Evolutionary conservation across 2,113 vertebrate genomes (phyloP).

Genomic region (Aspidoscelis tigris): DNA sequence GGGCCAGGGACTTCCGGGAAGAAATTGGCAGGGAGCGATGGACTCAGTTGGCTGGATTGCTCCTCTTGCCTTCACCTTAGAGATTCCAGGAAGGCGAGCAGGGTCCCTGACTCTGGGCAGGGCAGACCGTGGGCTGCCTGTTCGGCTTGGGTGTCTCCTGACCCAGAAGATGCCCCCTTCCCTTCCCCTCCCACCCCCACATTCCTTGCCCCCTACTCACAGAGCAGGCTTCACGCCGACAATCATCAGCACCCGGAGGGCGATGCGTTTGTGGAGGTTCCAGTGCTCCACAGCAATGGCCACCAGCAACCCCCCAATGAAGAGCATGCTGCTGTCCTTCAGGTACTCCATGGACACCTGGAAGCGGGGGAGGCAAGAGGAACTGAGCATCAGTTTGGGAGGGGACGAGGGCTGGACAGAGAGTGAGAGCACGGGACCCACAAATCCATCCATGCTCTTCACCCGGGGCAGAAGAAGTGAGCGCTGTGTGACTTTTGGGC

Average conservation of each 20-base stretch:
- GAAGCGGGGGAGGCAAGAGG: background rate
- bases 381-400: background rate
- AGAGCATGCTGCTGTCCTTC: conserved; percentile 91
- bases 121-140: too few relatives aligned
- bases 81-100: too few relatives aligned
- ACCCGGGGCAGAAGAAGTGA: too few relatives aligned
- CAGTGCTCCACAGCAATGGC: conserved; percentile 89
- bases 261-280: conserved; percentile 91
- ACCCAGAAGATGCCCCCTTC: background rate
- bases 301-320: conserved; percentile 89
- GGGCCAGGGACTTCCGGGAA: too few relatives aligned
- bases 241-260: conserved; percentile 84
- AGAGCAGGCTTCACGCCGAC: conserved; percentile 88
- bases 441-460: too few relatives aligned
- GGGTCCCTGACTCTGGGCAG: too few relatives aligned
- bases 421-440: too few relatives aligned
- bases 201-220: conserved; percentile 78
- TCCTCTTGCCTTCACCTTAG: too few relatives aligned
- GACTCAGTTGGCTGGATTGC: too few relatives aligned
- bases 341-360: conserved; percentile 89
- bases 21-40: too few relatives aligned
- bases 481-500: too few relatives aligned
- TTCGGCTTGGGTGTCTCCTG: background rate
- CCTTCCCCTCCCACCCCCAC: background rate
- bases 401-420: too few relatives aligned